phyloP scores from a whole-genome alignment of 2,113 vertebrate species.

The Lagenorhynchus albirostris region DNA sequence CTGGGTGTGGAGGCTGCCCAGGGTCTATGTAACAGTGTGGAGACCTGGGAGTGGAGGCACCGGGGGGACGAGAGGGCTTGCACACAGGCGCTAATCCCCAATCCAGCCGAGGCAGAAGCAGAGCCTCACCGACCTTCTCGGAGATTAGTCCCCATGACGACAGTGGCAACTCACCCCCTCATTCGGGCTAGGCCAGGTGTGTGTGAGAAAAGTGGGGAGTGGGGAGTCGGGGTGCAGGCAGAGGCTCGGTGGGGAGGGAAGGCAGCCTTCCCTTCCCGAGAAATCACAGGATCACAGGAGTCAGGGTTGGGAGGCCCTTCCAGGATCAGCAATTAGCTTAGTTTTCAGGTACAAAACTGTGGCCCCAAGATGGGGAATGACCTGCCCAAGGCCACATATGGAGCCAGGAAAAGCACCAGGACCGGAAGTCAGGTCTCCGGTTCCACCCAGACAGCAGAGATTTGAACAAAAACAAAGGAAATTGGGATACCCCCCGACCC shows the following conservation, averaged over 20 bases:
- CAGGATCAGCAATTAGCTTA: not conserved
- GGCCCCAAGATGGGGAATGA: not conserved
- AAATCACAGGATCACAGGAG: not conserved
- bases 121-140: conserved; percentile 82
- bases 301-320: not conserved
- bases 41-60: not conserved
- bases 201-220: not conserved
- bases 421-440: not conserved
- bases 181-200: conserved; percentile 28
- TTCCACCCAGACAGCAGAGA: not conserved
- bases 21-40: not conserved
- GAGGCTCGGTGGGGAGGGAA: not conserved
- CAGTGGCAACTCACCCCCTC: conserved; percentile 61
- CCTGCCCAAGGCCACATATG: not conserved
- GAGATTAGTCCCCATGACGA: conserved; percentile 86
- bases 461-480: not conserved
- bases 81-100: conserved; percentile 80
- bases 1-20: not conserved
- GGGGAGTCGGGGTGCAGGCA: not conserved
- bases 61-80: not conserved
- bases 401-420: not conserved
- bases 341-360: not conserved
- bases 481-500: not conserved
- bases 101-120: conserved; percentile 72
- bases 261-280: not conserved